phyloP scores from a whole-genome alignment of 2,113 vertebrate species.

The Elaphurus davidianus region DNA sequence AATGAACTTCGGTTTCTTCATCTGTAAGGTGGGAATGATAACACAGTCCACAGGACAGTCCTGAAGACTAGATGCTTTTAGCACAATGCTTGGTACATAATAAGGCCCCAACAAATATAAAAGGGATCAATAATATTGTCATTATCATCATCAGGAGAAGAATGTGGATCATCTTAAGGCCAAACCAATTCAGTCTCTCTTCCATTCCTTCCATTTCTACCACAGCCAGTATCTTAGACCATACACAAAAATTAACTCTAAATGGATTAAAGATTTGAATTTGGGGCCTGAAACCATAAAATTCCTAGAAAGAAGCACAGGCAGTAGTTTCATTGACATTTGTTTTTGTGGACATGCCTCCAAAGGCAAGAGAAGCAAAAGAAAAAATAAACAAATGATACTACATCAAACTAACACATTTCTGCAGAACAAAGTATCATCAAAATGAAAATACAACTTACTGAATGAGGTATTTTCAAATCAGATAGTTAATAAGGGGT shows the following conservation, averaged over 20 bases:
- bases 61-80: background rate
- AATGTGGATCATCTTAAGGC: background rate
- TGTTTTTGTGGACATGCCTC: background rate
- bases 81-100: background rate
- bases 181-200: background rate
- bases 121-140: background rate
- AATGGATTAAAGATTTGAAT: background rate
- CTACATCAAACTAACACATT: background rate
- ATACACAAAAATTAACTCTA: background rate
- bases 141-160: background rate
- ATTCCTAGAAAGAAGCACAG: background rate
- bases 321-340: background rate
- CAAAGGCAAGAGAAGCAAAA: background rate
- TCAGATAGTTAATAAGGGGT: background rate
- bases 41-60: background rate
- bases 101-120: background rate
- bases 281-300: background rate
- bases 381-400: background rate
- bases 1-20: background rate
- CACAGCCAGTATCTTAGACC: background rate
- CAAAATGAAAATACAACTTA: background rate
- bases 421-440: background rate
- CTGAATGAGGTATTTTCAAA: background rate
- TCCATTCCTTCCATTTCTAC: background rate
- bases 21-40: background rate